Base-by-base conservation (phyloP, 2,888 invertebrate genomes). In the Crepidodera aurea region DNA sequence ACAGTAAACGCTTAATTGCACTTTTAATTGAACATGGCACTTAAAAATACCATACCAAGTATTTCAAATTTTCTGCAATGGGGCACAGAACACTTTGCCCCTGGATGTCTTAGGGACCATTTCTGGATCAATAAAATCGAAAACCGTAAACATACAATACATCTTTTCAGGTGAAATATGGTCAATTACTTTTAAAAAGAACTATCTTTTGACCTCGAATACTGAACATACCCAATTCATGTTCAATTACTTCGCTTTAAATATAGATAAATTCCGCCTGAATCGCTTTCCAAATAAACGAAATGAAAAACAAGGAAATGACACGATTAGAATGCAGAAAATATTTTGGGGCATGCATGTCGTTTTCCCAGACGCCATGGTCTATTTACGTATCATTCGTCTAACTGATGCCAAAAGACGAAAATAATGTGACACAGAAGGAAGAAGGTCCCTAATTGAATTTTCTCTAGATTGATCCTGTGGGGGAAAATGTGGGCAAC, bases 381-480 rank as follows among this genome's bases (percentile, higher is more conserved):
- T 54, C 54, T 54, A 54, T 54, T 54, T 42, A 42, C 29, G 34
- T 32, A 51, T 18, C 50, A 46, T 32, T 18, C 40, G 25, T 54
- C 54, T 18, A 27, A 13, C 53, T 53, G 39, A 16, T 32, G 39
- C 53, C 53, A 53, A 53, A 53, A 39, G 25, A 50, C 53, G 22
- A 13, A 37, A 51, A 37, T 51, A 51, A 22, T 46, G 60, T 56
- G 37, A 60, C 60, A n/a, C 44, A 50, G 34, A 64, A 25, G 44
- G 44, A 6, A 44, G 44, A 19, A 25, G 44, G 22, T 34, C 12
- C 2, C 6, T 44, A 44, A 44, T 44, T 64, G 54, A 13, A 39
- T 64, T 34, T 51, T 29, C 8, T 50, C 55, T 18, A 51, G 55
- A 65, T 55, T 55, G 44, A 62, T 62, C 2, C 22, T 22, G 13